Percentiles rank a stretch among this genome's conserved stretches.
Conservation (phyloP, 2,888 invertebrate genomes). For the Nemotelus nigrinus region DNA sequence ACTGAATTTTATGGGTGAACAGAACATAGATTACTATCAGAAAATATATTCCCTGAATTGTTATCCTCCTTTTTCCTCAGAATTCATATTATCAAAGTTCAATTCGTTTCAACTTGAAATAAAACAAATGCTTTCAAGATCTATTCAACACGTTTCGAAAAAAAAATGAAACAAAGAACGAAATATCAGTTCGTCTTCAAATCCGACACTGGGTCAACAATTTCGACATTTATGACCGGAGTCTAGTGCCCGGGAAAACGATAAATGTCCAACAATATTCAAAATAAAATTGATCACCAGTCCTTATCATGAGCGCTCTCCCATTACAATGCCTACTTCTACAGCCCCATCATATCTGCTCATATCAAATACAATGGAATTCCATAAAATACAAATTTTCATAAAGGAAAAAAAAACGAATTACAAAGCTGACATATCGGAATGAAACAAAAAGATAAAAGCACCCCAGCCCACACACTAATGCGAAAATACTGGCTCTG, state of each 20-base stretch:
- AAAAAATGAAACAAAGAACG: no score
- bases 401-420: neutral
- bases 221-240: conserved; percentile 18
- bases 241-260: conserved; percentile 7
- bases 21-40: no score
- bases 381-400: conserved; percentile 29
- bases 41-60: no score
- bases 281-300: conserved; percentile 34
- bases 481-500: neutral
- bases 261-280: conserved; percentile 35
- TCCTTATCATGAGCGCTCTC: neutral
- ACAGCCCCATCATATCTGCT: neutral
- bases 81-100: no score
- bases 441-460: conserved; percentile 14
- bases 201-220: neutral
- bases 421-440: neutral
- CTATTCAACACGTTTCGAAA: neutral
- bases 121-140: neutral
- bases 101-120: no score
- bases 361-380: neutral
- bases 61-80: no score
- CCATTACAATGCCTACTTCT: neutral
- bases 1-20: no score
- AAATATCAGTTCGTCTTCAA: no score
- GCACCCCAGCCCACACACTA: neutral